A percentile compares a stretch with the other conserved stretches of the same genome.
These are phyloP conservation scores for Gadus chalcogrammus DNA, from an alignment of 2,113 vertebrate species.

Conservation along the genomic window DNA sequence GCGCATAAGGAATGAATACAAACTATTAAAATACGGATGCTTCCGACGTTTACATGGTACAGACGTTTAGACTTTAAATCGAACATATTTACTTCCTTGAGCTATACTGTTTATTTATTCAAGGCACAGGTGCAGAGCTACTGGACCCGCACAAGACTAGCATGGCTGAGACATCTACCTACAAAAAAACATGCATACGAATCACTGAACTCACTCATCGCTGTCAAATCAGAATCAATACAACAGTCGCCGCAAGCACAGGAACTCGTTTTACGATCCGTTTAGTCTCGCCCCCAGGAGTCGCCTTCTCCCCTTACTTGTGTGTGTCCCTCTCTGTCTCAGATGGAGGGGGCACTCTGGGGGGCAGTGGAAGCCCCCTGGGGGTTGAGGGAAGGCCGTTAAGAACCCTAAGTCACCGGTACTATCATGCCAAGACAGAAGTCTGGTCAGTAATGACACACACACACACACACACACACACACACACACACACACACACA, in stretches of 20 bases:
- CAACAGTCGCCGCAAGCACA: neutral
- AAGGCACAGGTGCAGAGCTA: no score
- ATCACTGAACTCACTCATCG: neutral
- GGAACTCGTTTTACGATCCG: neutral
- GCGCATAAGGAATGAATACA: no score
- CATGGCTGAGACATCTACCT: no score
- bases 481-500: conserved; percentile 20
- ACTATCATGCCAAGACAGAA: conserved; percentile 41
- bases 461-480: conserved; percentile 11
- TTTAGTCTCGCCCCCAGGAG: no score
- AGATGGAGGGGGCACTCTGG: conserved; percentile 14
- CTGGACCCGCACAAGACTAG: no score
- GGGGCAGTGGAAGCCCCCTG: conserved; percentile 36
- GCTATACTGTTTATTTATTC: no score
- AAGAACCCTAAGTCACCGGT: conserved; percentile 33
- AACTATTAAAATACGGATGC: no score
- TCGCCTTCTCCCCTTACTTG: conserved; percentile 1
- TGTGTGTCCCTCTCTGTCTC: conserved; percentile 13
- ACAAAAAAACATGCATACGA: neutral
- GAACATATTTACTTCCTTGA: no score
- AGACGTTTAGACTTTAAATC: no score
- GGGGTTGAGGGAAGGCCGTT: conserved; percentile 34
- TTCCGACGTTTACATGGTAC: no score
- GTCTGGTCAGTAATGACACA: conserved; percentile 34
- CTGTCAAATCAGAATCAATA: conserved; percentile 11